phyloP scores from a whole-genome alignment of 2,888 invertebrate genomes.

The Branchellion lobata region DNA sequence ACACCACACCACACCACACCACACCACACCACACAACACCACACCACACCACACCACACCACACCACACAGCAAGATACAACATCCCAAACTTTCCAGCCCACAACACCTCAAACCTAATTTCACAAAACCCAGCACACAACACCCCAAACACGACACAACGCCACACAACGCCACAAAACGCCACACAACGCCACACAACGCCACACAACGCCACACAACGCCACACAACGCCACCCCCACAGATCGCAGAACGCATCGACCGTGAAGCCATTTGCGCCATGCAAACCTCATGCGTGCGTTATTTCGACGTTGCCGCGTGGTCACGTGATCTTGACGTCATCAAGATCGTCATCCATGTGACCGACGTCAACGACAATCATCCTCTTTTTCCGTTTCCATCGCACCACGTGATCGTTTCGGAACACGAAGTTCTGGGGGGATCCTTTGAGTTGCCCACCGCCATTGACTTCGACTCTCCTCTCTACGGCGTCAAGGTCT shows the following conservation, averaged over 20 bases:
- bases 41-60: no score
- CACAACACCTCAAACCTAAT: no score
- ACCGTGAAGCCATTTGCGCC: not conserved
- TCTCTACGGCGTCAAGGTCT: conserved; percentile 53
- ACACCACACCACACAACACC: no score
- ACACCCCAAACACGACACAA: not conserved
- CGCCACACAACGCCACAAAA: not conserved
- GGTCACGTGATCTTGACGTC: not conserved
- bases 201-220: no score
- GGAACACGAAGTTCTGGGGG: conserved; percentile 22
- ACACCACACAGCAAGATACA: no score
- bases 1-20: no score
- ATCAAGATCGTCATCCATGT: conserved; percentile 70
- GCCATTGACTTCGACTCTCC: conserved; percentile 53
- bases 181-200: no score
- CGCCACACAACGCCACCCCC: no score
- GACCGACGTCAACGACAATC: conserved; percentile 87
- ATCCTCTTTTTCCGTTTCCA: conserved; percentile 72
- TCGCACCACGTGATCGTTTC: conserved; percentile 11
- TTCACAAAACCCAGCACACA: no score
- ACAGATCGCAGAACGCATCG: not conserved
- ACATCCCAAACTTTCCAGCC: no score
- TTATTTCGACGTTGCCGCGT: not conserved
- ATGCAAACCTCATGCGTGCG: not conserved
- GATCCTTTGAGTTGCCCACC: conserved; percentile 28